Conservation (phyloP, 2,797 vertebrate species). For the Melanotaenia maccullochi region DNA sequence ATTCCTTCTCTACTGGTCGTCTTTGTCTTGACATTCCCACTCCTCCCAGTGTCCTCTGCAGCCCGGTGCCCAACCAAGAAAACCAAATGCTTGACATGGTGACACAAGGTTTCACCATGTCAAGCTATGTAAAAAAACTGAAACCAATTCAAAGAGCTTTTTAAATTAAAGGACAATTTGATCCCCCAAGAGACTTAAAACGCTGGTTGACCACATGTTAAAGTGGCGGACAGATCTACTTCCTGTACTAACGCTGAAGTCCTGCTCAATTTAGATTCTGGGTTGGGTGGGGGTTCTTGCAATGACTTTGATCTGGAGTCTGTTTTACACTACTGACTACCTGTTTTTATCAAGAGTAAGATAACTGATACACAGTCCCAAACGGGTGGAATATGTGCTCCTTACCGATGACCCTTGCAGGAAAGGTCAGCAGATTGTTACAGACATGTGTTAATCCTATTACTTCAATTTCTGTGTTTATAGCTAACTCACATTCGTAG, state of each 20-base stretch:
- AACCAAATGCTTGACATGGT: constrained; percentile 45
- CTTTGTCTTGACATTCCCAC: constrained; percentile 89
- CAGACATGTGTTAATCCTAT: constrained; percentile 60
- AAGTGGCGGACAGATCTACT: not conserved
- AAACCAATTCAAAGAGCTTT: not conserved
- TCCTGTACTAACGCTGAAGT: constrained; percentile 3
- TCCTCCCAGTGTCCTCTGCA: constrained; percentile 86
- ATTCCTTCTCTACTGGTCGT: constrained; percentile 86
- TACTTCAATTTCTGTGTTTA: constrained; percentile 53
- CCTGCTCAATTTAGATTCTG: constrained; percentile 23
- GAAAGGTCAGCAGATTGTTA: constrained; percentile 43
- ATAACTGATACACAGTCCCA: constrained; percentile 52
- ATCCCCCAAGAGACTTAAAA: not conserved
- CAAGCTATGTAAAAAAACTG: not conserved
- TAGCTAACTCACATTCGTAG: constrained; percentile 26
- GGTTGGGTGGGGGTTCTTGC: constrained; percentile 39
- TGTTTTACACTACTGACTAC: constrained; percentile 52
- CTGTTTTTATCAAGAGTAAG: constrained; percentile 51
- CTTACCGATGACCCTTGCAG: constrained; percentile 24
- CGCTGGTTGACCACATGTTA: not conserved
- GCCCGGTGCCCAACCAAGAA: constrained; percentile 69
- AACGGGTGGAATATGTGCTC: constrained; percentile 16
- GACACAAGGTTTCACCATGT: constrained; percentile 22
- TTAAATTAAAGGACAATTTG: not conserved
- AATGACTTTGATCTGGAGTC: constrained; percentile 64